These are phyloP conservation scores for Oreocharis arfaki DNA, from an alignment of 2,113 vertebrate genomes.

Conservation along the genomic window DNA sequence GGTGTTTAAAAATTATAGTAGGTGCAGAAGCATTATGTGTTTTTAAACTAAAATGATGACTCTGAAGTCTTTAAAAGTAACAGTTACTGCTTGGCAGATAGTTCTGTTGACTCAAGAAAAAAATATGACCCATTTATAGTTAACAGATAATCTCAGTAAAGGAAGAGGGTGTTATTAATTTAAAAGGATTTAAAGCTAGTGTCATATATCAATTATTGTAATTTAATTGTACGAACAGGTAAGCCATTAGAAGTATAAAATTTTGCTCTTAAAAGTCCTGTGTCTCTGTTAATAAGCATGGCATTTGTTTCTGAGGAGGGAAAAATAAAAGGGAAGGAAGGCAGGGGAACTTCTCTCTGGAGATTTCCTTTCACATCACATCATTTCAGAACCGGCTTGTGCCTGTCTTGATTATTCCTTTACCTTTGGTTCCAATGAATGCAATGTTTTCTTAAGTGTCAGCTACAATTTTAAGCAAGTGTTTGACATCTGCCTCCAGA, in stretches of 20 bases:
- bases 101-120: constrained; percentile 33
- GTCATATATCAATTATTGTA: neutral
- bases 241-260: neutral
- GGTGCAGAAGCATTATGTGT: neutral
- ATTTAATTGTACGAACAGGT: neutral
- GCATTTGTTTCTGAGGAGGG: neutral
- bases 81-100: constrained; percentile 6
- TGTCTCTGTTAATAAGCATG: neutral
- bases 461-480: neutral
- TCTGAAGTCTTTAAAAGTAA: constrained; percentile 11
- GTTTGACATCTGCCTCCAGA: neutral
- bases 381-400: neutral
- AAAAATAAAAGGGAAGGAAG: neutral
- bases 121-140: neutral
- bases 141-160: constrained; percentile 19
- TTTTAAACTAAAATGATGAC: constrained; percentile 42
- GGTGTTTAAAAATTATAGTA: constrained; percentile 10
- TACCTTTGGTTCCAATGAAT: neutral
- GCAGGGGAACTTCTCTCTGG: neutral
- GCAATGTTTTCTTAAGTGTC: neutral
- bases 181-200: neutral
- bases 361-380: neutral
- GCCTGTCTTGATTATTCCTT: neutral
- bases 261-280: neutral
- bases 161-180: neutral